Evolutionary conservation across 1,140 invertebrate genomes (phyloP).

Genomic region (Conus ventricosus): DNA sequence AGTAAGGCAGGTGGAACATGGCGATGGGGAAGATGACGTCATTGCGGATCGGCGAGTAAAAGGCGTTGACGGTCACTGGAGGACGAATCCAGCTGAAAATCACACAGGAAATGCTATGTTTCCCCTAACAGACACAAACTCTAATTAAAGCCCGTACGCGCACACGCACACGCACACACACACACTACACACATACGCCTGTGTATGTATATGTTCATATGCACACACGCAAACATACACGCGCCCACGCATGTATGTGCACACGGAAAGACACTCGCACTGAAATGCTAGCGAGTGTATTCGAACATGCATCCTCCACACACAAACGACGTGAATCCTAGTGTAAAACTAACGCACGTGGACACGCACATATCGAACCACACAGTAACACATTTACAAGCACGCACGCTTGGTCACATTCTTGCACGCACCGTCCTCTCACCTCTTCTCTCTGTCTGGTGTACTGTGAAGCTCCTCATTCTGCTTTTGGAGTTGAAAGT

Average conservation of each 20-base stretch:
- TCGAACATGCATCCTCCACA: too few relatives aligned
- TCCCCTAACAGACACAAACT: background rate
- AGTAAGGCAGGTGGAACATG: conserved; percentile 69
- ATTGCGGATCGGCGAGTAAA: conserved; percentile 68
- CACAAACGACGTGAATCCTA: too few relatives aligned
- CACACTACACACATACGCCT: background rate
- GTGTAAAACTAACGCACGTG: background rate
- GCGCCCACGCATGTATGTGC: background rate
- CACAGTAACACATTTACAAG: background rate
- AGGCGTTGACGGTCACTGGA: conserved; percentile 66
- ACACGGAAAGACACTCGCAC: background rate
- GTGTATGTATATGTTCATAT: too few relatives aligned
- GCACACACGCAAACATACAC: background rate
- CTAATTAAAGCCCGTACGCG: too few relatives aligned
- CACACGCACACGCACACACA: background rate
- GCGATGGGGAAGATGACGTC: conserved; percentile 70
- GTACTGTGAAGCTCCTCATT: conserved; percentile 46
- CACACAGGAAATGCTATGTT: too few relatives aligned
- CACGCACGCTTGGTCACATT: too few relatives aligned
- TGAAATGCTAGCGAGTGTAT: too few relatives aligned
- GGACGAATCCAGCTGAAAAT: conserved; percentile 63
- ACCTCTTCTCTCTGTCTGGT: conserved; percentile 63
- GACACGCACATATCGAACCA: background rate
- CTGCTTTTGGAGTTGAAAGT: conserved; percentile 56
- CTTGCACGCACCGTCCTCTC: background rate